Evolutionary conservation across 2,888 invertebrate species (phyloP).

Genomic region (Cartodere bifasciata): DNA sequence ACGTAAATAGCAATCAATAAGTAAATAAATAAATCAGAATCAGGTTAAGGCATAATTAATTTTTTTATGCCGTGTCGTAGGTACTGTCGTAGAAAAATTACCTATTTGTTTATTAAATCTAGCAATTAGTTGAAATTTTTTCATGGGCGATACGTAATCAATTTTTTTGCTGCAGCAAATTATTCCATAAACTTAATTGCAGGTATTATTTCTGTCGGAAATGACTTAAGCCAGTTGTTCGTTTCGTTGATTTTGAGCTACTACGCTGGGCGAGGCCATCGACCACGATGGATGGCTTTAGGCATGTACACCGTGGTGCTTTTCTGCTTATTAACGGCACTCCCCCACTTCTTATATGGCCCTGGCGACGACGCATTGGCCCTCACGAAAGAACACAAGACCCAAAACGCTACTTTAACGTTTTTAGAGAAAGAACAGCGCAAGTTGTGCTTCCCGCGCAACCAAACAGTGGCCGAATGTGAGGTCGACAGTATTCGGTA

Average conservation of each 20-base stretch:
- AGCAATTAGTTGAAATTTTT: too few species aligned
- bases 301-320: slow-evolving; percentile 45
- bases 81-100: too few species aligned
- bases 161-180: too few species aligned
- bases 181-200: too few species aligned
- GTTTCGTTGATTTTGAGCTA: slow-evolving; percentile 54
- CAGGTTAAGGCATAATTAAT: too few species aligned
- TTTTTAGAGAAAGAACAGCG: slow-evolving; percentile 38
- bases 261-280: slow-evolving; percentile 56
- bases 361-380: slow-evolving; percentile 52
- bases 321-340: slow-evolving; percentile 52
- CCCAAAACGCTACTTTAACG: slow-evolving; percentile 31
- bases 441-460: slow-evolving; percentile 41
- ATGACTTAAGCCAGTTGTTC: slow-evolving; percentile 59
- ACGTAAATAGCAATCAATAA: too few species aligned
- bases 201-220: slow-evolving; percentile 60
- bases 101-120: too few species aligned
- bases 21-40: too few species aligned
- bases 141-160: too few species aligned
- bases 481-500: slow-evolving; percentile 38
- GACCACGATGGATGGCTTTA: slow-evolving; percentile 60
- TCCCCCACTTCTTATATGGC: slow-evolving; percentile 57
- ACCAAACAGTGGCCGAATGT: slow-evolving; percentile 25
- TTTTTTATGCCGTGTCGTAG: too few species aligned
- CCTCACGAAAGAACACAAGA: slow-evolving; percentile 47